These are phyloP conservation scores for Conus canariensis DNA, from an alignment of 2,888 invertebrate genomes.

Conservation along the genomic window DNA sequence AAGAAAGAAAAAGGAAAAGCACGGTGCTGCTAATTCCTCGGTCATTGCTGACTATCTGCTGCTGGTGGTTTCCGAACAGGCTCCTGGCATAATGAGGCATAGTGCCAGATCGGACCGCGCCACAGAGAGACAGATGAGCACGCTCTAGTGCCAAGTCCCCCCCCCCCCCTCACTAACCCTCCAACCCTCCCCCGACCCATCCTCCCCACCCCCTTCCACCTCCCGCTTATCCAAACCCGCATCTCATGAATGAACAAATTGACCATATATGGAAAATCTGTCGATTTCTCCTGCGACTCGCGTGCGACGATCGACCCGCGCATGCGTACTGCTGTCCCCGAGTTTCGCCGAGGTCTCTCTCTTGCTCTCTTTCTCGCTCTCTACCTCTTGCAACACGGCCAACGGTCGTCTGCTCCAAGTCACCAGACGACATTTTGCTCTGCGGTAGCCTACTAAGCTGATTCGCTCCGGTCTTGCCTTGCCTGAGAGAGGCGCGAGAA, in stretches of 20 bases:
- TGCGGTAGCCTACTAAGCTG: too few species aligned
- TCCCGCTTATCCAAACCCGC: conserved; percentile 20
- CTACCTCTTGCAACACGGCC: not conserved
- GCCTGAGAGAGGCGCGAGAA: not conserved
- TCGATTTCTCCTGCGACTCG: not conserved
- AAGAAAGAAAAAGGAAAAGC: too few species aligned
- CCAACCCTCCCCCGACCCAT: not conserved
- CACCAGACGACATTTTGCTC: conserved; percentile 21
- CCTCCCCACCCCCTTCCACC: not conserved
- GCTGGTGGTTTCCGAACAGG: too few species aligned
- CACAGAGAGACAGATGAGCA: not conserved
- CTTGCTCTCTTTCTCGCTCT: conserved; percentile 7
- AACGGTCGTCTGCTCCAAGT: not conserved
- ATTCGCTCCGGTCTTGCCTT: not conserved
- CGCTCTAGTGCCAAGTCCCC: not conserved
- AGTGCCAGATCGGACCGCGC: not conserved
- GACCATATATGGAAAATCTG: conserved; percentile 44
- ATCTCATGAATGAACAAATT: conserved; percentile 48
- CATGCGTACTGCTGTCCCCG: not conserved
- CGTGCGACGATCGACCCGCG: not conserved
- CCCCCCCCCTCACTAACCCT: not conserved
- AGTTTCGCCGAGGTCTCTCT: not conserved
- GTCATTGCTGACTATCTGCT: too few species aligned
- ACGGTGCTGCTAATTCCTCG: too few species aligned
- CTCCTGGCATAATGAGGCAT: not conserved